A percentile compares a stretch with the other conserved stretches of the same genome.
Evolutionary conservation across 2,797 vertebrate genomes (phyloP).

Genomic region (Tympanoctomys barrerae): DNA sequence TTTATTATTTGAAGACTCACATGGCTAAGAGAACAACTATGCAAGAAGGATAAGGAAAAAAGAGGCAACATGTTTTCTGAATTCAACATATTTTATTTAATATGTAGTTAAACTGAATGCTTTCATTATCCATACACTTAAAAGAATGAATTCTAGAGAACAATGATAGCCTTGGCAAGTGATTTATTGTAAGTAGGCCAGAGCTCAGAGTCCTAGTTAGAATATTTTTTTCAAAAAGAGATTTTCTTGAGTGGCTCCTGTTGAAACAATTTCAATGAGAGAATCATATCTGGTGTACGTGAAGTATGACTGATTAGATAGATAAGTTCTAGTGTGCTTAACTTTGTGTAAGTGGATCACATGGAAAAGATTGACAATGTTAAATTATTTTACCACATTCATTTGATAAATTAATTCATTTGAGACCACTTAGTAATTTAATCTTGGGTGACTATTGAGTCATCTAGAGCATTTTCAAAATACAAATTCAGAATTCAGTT

Average conservation of each 20-base stretch:
- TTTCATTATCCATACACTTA: conserved; percentile 43
- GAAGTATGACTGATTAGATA: not conserved
- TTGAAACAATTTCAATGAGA: not conserved
- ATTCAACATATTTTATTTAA: conserved; percentile 8
- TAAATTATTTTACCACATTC: conserved; percentile 53
- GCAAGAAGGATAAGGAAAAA: not conserved
- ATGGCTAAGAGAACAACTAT: not conserved
- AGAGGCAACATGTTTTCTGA: not conserved
- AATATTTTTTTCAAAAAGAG: conserved; percentile 25
- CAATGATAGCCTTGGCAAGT: conserved; percentile 55
- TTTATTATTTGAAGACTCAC: not conserved
- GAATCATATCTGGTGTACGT: not conserved
- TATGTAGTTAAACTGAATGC: conserved; percentile 49
- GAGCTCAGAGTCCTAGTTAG: conserved; percentile 57
- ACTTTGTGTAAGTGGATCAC: conserved; percentile 7
- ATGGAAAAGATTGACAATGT: conserved; percentile 30
- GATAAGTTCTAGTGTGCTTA: not conserved
- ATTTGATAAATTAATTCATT: conserved; percentile 60
- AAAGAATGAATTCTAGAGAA: conserved; percentile 56
- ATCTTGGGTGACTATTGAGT: conserved; percentile 23
- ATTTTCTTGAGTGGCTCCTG: conserved; percentile 25
- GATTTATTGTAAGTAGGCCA: conserved; percentile 54
- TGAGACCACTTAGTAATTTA: conserved; percentile 44
- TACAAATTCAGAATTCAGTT: not conserved
- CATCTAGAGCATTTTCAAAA: conserved; percentile 51